A percentile compares a stretch with the other conserved stretches of the same genome.
These are phyloP conservation scores for Acrobeloides nanus DNA, from an alignment of 2,888 invertebrate species.

Conservation along the genomic window DNA sequence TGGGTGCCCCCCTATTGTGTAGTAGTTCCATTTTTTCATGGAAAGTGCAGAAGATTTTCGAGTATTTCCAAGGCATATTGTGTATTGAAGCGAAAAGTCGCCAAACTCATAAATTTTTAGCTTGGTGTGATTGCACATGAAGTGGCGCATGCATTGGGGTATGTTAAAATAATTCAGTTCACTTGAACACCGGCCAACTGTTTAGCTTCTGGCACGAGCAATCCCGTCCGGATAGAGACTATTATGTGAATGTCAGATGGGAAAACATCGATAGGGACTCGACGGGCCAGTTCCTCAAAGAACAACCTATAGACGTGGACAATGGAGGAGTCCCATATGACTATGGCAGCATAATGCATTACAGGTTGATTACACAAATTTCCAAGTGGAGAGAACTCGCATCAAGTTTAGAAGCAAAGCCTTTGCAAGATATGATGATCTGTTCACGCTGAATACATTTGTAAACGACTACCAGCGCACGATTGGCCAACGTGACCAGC, in stretches of 20 bases:
- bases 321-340: conserved; percentile 52
- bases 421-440: conserved; percentile 50
- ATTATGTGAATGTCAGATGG: conserved; percentile 47
- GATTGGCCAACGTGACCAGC: conserved; percentile 52
- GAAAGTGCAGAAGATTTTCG: too few species aligned
- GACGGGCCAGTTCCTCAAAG: conserved; percentile 53
- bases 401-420: conserved; percentile 42
- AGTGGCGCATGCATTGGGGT: conserved; percentile 54
- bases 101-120: too few species aligned
- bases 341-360: conserved; percentile 54
- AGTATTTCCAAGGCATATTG: too few species aligned
- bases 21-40: too few species aligned
- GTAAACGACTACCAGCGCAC: conserved; percentile 53
- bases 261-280: conserved; percentile 52
- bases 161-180: too few species aligned
- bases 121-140: conserved; percentile 54
- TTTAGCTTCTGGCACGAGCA: conserved; percentile 55
- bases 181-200: too few species aligned
- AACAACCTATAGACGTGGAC: conserved; percentile 52
- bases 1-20: too few species aligned
- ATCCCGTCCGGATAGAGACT: conserved; percentile 49
- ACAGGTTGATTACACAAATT: conserved; percentile 30
- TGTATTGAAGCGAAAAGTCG: too few species aligned
- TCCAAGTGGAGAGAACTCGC: background rate
- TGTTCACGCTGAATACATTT: conserved; percentile 53